Base-by-base conservation (phyloP, 1,140 invertebrate species). In the Aradophagus sp. region DNA sequence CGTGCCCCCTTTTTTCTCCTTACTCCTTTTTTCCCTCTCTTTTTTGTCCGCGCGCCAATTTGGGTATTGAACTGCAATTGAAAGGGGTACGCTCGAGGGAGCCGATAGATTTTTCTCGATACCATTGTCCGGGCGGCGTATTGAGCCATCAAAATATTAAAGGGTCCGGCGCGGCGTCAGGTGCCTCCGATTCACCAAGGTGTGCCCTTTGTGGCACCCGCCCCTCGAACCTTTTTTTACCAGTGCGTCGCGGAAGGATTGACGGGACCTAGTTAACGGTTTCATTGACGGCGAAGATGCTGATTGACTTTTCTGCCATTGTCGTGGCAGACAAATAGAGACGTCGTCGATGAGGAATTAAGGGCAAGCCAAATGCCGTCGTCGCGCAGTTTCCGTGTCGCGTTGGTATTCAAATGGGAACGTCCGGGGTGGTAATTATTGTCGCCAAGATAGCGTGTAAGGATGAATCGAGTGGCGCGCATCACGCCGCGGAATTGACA, bases 141-240 rank as follows among this genome's bases (percentile, higher is more conserved):
- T 84, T 82, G 77, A 83, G 77, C 81, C 76, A 81, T 82, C 81
- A 82, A 80, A 82, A 81, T 80, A 83, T 81, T 80, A 78, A 80
- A 79, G 76, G 76, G 36, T 36, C 47, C 71, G 42, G 32, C 29
- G 36, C 16, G 50, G 36, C 16, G 50, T 67, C 72, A 74, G 68
- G 68, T 76, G 63, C 44, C 38, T 31, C 4, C 38, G 52, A 66
- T 75, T 62, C 39, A 56, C 34, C 44, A 39, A 53, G 59, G 50
- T 39, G 45, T 66, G 42, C n/a, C 56, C 62, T 53, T 73, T 74
- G 69, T 67, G 53, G 27, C 62, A 47, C 29, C 13, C 38, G 23
- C 59, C 29, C 4, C 26, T 29, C n/a, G 5, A 26, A 23, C 13
- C 31, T 35, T 36, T 55, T 53, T 42, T 39, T 56, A 35, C 32